Conservation (phyloP, 2,113 vertebrate genomes). For the Xyrauchen texanus region DNA sequence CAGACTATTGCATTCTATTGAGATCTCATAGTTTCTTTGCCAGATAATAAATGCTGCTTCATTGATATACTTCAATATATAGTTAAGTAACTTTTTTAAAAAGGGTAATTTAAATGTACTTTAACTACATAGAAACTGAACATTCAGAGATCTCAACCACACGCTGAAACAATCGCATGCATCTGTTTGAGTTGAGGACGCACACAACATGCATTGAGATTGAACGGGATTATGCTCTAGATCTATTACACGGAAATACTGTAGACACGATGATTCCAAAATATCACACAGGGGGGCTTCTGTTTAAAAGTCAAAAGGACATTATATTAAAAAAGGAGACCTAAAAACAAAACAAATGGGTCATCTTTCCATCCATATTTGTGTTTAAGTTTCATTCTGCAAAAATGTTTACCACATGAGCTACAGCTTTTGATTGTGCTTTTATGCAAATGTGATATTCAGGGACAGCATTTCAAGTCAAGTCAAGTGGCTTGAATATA, state of each 20-base stretch:
- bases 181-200: slow-evolving; percentile 39
- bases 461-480: too few relatives aligned
- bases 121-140: too few relatives aligned
- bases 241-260: slow-evolving; percentile 20
- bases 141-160: too few relatives aligned
- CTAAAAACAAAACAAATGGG: not conserved
- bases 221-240: slow-evolving; percentile 33
- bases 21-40: too few relatives aligned
- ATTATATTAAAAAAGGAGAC: slow-evolving; percentile 4
- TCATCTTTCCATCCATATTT: slow-evolving; percentile 1
- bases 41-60: too few relatives aligned
- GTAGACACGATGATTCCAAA: slow-evolving; percentile 18
- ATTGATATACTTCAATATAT: too few relatives aligned
- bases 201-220: slow-evolving; percentile 1
- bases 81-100: too few relatives aligned
- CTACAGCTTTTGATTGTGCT: not conserved
- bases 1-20: too few relatives aligned
- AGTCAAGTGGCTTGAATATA: not conserved
- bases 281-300: slow-evolving; percentile 5
- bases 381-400: not conserved
- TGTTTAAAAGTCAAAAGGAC: slow-evolving; percentile 8
- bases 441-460: not conserved
- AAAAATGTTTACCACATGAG: not conserved
- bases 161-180: too few relatives aligned
- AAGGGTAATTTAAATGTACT: too few relatives aligned